Percentiles rank a stretch among this genome's conserved stretches.
phyloP scores from a whole-genome alignment of 2,113 vertebrate genomes.

The Cyphomyrus discorhynchus region DNA sequence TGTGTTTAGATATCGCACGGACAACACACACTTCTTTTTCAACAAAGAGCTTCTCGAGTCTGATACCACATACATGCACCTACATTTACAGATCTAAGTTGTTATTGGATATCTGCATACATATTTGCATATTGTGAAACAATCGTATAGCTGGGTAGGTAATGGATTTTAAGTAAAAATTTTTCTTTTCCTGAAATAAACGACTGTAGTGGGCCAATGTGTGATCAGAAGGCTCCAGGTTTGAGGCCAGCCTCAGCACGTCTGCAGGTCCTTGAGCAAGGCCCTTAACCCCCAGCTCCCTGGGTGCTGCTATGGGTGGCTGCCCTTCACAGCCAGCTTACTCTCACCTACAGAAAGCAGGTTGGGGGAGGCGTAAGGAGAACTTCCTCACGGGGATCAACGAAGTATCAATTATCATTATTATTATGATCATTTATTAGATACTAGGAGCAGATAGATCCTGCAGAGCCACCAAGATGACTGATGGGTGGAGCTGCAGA shows the following conservation, averaged over 20 bases:
- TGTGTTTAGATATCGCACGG: not conserved
- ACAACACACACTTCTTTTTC: not conserved
- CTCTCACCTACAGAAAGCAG: too few relatives aligned
- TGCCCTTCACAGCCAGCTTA: too few relatives aligned
- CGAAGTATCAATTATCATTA: too few relatives aligned
- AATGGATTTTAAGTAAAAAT: not conserved
- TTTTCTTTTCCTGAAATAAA: slow-evolving; percentile 4
- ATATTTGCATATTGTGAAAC: not conserved
- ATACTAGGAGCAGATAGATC: not conserved
- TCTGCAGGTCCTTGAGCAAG: too few relatives aligned
- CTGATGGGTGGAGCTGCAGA: not conserved
- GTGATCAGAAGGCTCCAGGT: too few relatives aligned
- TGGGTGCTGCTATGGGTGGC: too few relatives aligned
- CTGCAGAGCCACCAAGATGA: too few relatives aligned
- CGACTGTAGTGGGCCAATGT: not conserved
- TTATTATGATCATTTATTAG: not conserved
- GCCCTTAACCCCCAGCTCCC: too few relatives aligned
- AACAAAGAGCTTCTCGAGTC: not conserved
- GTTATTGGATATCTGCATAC: not conserved
- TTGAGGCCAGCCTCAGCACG: too few relatives aligned
- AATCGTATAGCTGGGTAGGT: not conserved
- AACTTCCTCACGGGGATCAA: too few relatives aligned
- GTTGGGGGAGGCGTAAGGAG: too few relatives aligned
- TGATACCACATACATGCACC: not conserved
- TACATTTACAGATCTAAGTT: not conserved